These are phyloP conservation scores for Ischnura elegans DNA, from an alignment of 2,888 invertebrate species.

Conservation along the genomic window DNA sequence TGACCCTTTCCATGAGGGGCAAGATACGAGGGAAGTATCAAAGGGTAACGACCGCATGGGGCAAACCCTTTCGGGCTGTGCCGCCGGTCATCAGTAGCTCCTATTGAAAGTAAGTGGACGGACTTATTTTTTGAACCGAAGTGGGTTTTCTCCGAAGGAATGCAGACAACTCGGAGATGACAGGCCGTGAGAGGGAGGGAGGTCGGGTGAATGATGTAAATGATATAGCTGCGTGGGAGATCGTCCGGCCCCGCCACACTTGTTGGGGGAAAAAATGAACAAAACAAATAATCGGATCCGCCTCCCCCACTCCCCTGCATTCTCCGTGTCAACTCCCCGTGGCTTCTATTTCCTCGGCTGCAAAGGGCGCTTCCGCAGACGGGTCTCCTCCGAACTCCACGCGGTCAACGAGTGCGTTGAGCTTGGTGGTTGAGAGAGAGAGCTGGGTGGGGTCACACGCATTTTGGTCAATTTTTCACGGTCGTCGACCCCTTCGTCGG, in stretches of 20 bases:
- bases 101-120: neutral
- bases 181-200: neutral
- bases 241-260: neutral
- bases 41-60: neutral
- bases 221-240: neutral
- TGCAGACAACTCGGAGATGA: neutral
- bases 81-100: neutral
- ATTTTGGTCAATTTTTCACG: slow-evolving; percentile 15
- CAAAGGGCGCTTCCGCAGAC: slow-evolving; percentile 15
- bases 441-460: neutral
- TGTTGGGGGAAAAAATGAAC: neutral
- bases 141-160: neutral
- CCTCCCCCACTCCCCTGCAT: too few relatives aligned
- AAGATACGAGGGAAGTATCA: too few relatives aligned
- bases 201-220: neutral
- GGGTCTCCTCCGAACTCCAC: neutral
- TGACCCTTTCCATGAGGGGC: too few relatives aligned
- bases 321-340: slow-evolving; percentile 7
- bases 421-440: neutral
- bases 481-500: slow-evolving; percentile 12
- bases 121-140: neutral
- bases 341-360: neutral
- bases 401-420: neutral
- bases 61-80: neutral
- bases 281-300: neutral